phyloP scores from a whole-genome alignment of 2,888 invertebrate genomes.

The Megamerina dolium region DNA sequence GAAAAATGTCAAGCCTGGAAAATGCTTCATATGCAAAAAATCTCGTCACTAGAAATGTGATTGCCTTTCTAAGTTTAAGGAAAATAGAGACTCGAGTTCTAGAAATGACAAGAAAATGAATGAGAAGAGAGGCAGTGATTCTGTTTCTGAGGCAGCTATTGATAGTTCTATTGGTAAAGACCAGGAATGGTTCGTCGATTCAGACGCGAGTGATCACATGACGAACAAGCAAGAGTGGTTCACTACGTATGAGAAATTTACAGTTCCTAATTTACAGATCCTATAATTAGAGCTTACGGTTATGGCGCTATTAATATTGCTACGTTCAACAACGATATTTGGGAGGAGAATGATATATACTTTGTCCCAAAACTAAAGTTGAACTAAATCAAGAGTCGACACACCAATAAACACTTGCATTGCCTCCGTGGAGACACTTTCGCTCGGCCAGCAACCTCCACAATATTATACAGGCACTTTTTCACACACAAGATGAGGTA shows the following conservation, averaged over 20 bases:
- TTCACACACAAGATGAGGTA: no score
- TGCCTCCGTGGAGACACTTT: no score
- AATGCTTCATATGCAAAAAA: constrained; percentile 3
- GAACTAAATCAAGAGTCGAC: no score
- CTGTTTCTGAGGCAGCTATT: constrained; percentile 1
- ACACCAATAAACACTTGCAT: no score
- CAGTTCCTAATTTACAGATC: background rate
- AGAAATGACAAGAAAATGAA: no score
- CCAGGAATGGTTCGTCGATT: no score
- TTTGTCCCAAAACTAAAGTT: no score
- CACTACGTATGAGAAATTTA: background rate
- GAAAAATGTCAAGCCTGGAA: constrained; percentile 3
- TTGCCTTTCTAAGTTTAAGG: constrained; percentile 1
- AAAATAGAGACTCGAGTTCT: background rate
- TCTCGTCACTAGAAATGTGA: constrained; percentile 5
- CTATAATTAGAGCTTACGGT: background rate
- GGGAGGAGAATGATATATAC: constrained; percentile 1
- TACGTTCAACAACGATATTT: no score
- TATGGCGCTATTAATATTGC: background rate
- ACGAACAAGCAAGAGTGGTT: constrained; percentile 3
- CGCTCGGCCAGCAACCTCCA: no score
- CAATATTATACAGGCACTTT: no score
- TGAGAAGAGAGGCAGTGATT: no score
- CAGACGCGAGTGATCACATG: constrained; percentile 2
- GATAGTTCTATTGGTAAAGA: no score